Evolutionary conservation across 1,140 invertebrate species (phyloP).

Genomic region (Marisa cornuarietis): DNA sequence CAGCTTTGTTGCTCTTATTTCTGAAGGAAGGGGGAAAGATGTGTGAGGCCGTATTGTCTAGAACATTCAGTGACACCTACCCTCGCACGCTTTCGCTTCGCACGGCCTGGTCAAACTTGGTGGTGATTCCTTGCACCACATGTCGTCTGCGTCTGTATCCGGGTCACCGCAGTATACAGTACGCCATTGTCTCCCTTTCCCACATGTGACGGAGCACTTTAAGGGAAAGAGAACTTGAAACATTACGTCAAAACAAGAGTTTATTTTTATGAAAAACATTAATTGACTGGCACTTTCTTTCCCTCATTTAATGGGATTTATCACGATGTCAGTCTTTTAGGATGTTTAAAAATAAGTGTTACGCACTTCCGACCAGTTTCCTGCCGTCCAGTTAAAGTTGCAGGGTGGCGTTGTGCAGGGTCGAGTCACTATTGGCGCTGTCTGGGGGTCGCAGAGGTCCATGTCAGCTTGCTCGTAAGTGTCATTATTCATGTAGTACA

Average conservation of each 20-base stretch:
- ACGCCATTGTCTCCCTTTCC: constrained; percentile 72
- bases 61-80: background rate
- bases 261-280: background rate
- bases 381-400: constrained; percentile 52
- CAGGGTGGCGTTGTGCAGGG: constrained; percentile 53
- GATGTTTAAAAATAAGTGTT: background rate
- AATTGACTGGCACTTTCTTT: background rate
- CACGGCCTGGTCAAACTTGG: constrained; percentile 33
- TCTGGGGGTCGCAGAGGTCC: constrained; percentile 65
- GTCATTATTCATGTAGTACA: constrained; percentile 47
- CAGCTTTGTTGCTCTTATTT: background rate
- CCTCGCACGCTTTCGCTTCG: constrained; percentile 18
- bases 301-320: background rate
- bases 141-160: constrained; percentile 36
- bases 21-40: too few relatives aligned
- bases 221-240: constrained; percentile 64
- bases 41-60: background rate
- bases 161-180: constrained; percentile 72
- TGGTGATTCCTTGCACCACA: constrained; percentile 23
- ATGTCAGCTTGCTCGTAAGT: constrained; percentile 69
- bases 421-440: constrained; percentile 38
- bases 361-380: constrained; percentile 44
- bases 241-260: background rate
- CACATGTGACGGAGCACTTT: constrained; percentile 74
- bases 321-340: background rate